Evolutionary conservation across 92 coral and sea anemone species (phyloP).

Genomic region (Blastomussa wellsi): DNA sequence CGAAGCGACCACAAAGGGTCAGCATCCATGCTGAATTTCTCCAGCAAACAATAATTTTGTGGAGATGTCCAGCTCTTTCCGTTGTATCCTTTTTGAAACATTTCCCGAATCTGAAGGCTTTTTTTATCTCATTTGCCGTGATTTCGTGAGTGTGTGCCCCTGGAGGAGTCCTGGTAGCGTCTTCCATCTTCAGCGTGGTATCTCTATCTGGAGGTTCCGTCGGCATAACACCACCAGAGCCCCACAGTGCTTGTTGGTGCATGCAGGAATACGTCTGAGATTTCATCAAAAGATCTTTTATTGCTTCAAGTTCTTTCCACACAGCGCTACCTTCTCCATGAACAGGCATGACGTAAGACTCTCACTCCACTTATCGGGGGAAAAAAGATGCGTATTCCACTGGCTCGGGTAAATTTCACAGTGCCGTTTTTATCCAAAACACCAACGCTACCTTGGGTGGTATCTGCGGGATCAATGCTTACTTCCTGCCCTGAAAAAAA

Average conservation of each 20-base stretch:
- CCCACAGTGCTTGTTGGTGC: constrained; percentile 58
- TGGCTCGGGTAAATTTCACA: constrained; percentile 53
- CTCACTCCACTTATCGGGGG: constrained; percentile 64
- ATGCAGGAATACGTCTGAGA: constrained; percentile 62
- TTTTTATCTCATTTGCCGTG: constrained; percentile 36
- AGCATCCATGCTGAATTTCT: background rate
- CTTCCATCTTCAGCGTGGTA: constrained; percentile 37
- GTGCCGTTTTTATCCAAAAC: constrained; percentile 63
- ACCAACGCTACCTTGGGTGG: constrained; percentile 60
- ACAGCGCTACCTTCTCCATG: constrained; percentile 82
- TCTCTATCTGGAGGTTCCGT: constrained; percentile 54
- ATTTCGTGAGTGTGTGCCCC: constrained; percentile 74
- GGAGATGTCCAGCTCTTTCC: constrained; percentile 16
- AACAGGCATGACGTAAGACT: constrained; percentile 75
- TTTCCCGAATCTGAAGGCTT: background rate
- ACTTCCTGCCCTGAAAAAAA: constrained; percentile 66
- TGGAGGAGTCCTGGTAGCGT: constrained; percentile 36
- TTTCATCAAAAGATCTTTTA: constrained; percentile 66
- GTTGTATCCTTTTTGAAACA: background rate
- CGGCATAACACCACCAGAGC: constrained; percentile 50
- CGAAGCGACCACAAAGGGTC: background rate
- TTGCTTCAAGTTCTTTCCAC: constrained; percentile 84
- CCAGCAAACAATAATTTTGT: background rate
- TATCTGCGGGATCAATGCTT: constrained; percentile 70
- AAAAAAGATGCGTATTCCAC: constrained; percentile 80